These are phyloP conservation scores for Torymus tubicola DNA, from an alignment of 2,888 invertebrate species.

Conservation along the genomic window DNA sequence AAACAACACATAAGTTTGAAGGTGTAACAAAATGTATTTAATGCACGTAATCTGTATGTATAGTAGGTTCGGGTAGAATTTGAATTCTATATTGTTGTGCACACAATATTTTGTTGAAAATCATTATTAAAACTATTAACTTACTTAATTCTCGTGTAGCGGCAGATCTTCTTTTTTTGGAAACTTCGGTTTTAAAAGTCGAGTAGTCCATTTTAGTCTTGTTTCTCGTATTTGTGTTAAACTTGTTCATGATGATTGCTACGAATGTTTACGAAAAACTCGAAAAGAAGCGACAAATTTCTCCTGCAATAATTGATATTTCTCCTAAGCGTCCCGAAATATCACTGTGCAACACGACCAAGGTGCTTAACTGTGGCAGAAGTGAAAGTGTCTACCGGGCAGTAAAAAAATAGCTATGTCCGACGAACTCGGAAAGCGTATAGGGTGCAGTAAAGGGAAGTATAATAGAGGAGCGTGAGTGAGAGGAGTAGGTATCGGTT, in stretches of 20 bases:
- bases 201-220: conserved; percentile 76
- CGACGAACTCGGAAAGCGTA: neutral
- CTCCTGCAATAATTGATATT: neutral
- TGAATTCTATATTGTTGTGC: too few species aligned
- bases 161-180: conserved; percentile 77
- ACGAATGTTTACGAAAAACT: too few species aligned
- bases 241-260: conserved; percentile 39
- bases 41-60: too few species aligned
- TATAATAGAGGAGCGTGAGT: too few species aligned
- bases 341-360: neutral
- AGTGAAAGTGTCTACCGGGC: too few species aligned
- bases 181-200: conserved; percentile 76
- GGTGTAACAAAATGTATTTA: too few species aligned
- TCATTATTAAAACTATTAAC: conserved; percentile 56
- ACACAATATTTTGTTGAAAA: neutral
- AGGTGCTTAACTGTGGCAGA: too few species aligned
- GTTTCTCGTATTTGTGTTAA: conserved; percentile 59
- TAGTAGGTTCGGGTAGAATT: too few species aligned
- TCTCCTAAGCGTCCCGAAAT: neutral
- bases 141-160: conserved; percentile 79
- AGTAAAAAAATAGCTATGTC: neutral
- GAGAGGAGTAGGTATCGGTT: neutral
- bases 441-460: too few species aligned
- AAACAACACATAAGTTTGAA: too few species aligned
- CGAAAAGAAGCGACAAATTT: neutral